A percentile compares a stretch with the other conserved stretches of the same genome.
phyloP scores from a whole-genome alignment of 2,113 vertebrate species.

The Sinosuthora webbiana region DNA sequence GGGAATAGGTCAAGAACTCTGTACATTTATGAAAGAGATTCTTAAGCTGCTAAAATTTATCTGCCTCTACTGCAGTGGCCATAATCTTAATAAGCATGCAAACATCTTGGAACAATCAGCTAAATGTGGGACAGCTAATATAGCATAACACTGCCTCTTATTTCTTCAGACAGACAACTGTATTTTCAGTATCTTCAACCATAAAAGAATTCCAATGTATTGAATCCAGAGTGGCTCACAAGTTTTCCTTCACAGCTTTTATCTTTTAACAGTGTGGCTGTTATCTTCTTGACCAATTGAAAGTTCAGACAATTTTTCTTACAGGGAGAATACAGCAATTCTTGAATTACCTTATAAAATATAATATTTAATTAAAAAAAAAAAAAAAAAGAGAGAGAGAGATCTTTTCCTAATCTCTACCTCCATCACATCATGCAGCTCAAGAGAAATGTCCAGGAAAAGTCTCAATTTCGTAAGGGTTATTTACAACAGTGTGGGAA shows the following conservation, averaged over 20 bases:
- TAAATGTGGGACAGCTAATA: background rate
- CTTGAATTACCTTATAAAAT: background rate
- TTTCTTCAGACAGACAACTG: background rate
- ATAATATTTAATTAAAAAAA: background rate
- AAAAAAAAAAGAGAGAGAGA: background rate
- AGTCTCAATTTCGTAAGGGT: background rate
- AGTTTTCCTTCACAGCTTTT: background rate
- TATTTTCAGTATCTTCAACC: background rate
- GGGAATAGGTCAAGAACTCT: background rate
- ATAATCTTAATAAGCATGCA: background rate
- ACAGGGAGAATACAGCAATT: background rate
- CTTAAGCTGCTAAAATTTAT: background rate
- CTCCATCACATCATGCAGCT: background rate
- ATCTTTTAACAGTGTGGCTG: background rate
- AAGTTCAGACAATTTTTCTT: background rate
- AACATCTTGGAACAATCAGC: background rate
- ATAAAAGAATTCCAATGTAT: background rate
- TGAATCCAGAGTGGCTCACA: background rate
- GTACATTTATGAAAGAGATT: background rate
- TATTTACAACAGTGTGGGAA: background rate
- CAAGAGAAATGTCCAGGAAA: background rate
- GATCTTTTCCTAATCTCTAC: background rate
- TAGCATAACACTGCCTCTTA: background rate
- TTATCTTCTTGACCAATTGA: background rate
- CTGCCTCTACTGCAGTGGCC: background rate